These are phyloP conservation scores for Cervus canadensis DNA, from an alignment of 2,113 vertebrate species.

Conservation along the genomic window DNA sequence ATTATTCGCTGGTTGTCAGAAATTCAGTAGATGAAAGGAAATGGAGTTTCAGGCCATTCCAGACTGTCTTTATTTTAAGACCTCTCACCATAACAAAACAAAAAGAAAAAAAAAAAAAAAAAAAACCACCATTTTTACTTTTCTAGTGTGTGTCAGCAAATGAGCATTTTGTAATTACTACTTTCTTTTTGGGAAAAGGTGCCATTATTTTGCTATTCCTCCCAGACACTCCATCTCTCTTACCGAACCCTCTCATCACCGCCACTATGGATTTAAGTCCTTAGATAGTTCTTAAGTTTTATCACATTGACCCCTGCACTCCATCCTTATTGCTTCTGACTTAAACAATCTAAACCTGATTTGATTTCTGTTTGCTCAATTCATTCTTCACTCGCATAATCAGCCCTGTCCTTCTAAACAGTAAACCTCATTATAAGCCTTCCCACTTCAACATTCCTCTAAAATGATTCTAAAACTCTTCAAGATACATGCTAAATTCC, in stretches of 20 bases:
- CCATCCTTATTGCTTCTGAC: background rate
- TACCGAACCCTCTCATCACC: accelerated
- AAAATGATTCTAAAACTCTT: constrained; percentile 9
- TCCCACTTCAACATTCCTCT: background rate
- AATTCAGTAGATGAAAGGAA: background rate
- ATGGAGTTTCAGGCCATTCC: background rate
- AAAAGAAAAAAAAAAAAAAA: background rate
- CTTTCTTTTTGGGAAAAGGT: background rate
- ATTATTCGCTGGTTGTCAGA: background rate
- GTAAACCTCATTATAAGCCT: background rate
- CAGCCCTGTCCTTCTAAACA: background rate
- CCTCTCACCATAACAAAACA: background rate
- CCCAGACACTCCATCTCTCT: background rate
- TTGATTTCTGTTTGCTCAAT: background rate
- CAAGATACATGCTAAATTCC: background rate
- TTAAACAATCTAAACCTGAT: background rate
- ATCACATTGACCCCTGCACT: background rate
- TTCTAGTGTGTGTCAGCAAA: background rate
- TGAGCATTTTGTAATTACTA: background rate
- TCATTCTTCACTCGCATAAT: background rate
- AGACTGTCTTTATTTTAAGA: background rate
- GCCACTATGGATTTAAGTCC: background rate
- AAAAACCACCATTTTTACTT: background rate
- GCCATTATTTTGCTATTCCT: background rate
- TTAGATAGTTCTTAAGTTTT: background rate